Evolutionary conservation across 2,888 invertebrate species (phyloP).

Genomic region (Dicyrtomina minuta): DNA sequence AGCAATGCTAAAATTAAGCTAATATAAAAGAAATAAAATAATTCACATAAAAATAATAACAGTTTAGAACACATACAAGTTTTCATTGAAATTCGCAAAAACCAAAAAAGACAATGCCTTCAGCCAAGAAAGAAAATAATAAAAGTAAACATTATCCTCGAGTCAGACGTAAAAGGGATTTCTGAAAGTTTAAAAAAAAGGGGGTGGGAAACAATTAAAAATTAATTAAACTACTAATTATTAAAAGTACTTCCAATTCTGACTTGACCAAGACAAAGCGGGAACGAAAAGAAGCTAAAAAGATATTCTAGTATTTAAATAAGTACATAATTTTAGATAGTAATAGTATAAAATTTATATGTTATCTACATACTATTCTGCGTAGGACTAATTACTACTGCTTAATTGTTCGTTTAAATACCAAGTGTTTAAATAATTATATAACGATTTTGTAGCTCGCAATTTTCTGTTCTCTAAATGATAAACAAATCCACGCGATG

Average conservation of each 20-base stretch:
- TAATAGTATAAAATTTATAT: no score
- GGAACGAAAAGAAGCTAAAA: not conserved
- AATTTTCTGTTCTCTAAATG: no score
- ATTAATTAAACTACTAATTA: not conserved
- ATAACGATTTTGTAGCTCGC: no score
- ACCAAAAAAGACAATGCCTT: conserved; percentile 2
- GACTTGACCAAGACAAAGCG: not conserved
- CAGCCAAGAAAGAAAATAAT: not conserved
- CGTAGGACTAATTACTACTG: no score
- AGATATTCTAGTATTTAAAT: not conserved
- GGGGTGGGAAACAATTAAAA: not conserved
- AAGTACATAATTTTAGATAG: not conserved
- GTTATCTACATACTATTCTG: no score
- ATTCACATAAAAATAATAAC: not conserved
- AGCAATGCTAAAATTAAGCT: no score
- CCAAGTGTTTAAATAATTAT: no score
- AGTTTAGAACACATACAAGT: no score
- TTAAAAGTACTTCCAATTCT: not conserved
- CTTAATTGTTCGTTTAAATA: no score
- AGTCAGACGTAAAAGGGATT: conserved; percentile 21
- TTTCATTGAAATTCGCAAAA: not conserved
- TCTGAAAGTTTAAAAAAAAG: not conserved
- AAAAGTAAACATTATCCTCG: conserved; percentile 25
- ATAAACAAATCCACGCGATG: no score
- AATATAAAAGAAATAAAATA: no score